Evolutionary conservation across 2,113 vertebrate species (phyloP).

Genomic region (Cyanoderma ruficeps): DNA sequence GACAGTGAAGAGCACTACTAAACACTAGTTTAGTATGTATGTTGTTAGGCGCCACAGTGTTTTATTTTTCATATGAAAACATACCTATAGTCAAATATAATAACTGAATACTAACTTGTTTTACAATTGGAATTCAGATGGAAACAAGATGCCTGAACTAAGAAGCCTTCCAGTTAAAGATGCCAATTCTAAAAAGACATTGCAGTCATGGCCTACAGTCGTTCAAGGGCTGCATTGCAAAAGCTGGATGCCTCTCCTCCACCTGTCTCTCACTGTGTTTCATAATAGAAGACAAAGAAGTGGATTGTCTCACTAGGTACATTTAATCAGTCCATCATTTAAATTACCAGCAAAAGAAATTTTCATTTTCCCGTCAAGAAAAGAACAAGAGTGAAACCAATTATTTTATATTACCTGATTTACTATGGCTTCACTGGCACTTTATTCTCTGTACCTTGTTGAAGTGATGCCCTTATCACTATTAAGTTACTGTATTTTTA

Average conservation of each 20-base stretch:
- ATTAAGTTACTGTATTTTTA: not conserved
- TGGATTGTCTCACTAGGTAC: not conserved
- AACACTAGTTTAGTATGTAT: not conserved
- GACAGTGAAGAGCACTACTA: not conserved
- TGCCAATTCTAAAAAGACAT: not conserved
- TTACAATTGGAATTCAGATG: not conserved
- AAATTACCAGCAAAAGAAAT: not conserved
- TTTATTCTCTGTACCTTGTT: not conserved
- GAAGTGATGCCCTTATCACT: not conserved
- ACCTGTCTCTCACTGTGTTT: not conserved
- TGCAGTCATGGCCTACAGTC: not conserved
- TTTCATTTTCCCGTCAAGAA: not conserved
- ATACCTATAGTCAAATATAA: accelerated
- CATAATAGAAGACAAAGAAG: not conserved
- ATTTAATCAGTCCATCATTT: not conserved
- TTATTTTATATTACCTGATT: not conserved
- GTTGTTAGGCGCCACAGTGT: not conserved
- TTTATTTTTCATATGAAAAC: not conserved
- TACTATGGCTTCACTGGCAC: not conserved
- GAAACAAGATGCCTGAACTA: not conserved
- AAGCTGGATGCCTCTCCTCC: not conserved
- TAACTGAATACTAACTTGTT: not conserved
- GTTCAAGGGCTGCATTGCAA: not conserved
- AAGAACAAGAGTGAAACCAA: not conserved
- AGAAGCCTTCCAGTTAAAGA: not conserved